Percentiles rank a stretch among this genome's conserved stretches.
Conservation (phyloP, 2,113 vertebrate genomes). For the Egretta garzetta region DNA sequence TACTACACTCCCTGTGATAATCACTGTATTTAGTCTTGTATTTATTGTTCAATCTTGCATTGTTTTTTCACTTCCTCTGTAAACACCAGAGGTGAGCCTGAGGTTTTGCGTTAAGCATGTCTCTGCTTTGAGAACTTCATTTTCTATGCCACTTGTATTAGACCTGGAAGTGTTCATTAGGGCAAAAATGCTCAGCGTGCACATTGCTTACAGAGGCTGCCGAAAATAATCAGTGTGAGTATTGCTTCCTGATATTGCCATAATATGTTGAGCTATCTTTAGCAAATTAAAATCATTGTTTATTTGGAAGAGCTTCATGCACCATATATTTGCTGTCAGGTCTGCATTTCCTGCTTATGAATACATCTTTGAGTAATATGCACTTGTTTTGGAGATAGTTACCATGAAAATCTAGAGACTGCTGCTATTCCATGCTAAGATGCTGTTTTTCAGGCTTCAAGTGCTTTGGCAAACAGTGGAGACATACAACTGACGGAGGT, state of each 20-base stretch:
- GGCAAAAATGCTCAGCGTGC: not conserved
- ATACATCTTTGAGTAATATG: not conserved
- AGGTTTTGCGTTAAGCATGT: not conserved
- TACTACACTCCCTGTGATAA: not conserved
- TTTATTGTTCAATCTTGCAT: not conserved
- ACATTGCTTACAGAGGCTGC: not conserved
- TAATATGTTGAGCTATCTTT: not conserved
- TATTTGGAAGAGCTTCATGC: not conserved
- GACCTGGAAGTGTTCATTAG: not conserved
- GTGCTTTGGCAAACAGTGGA: not conserved
- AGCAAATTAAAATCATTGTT: conserved; percentile 20
- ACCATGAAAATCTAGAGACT: not conserved
- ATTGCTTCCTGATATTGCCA: not conserved
- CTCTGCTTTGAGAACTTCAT: not conserved
- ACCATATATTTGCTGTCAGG: not conserved
- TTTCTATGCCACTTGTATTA: not conserved
- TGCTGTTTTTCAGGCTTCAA: not conserved
- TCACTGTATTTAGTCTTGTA: not conserved
- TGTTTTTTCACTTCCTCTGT: not conserved
- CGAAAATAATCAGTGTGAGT: not conserved
- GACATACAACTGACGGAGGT: not conserved
- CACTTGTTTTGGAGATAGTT: not conserved
- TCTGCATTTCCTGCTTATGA: conserved; percentile 16
- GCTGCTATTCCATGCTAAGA: not conserved
- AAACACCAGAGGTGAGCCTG: not conserved